Evolutionary conservation across 2,797 vertebrate species (phyloP), one percentile per base, ranked within the genome.

Genomic region (Acanthurus lineatus): DNA sequence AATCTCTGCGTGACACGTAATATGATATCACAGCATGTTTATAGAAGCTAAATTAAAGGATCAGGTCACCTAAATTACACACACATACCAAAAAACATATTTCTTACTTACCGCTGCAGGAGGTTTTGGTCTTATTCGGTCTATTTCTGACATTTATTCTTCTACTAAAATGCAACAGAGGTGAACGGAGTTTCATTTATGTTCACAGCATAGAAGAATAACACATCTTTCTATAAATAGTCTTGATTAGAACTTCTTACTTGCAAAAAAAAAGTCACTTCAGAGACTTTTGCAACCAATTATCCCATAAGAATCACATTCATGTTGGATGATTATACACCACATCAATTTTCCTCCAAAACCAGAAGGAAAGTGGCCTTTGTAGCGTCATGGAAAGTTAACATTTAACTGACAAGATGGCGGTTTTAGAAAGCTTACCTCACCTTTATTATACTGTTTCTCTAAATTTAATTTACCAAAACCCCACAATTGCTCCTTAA

Each of bases 21-120:
- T 65, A 73, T 79, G 47, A 82, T 75, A 66, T 66, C 47, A 11
- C 49, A 20, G 7, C 22, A 2, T 59, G 69, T 78, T 86, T 73
- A 40, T 51, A 54, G 7, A 68, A 68, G 62, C 28, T 32, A 25
- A 63, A 58, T 64, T 54, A 67, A 80, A 78, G 35, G 61, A 61
- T 40, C 51, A 11, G 51, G 20, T 64, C 8, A 32, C 45, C 1
- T 1, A 47, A 70, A 76, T 53, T 51, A 77, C 9, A 47, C 42
- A 75, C n/a, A 60, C 5, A 47, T 32, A 42, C 42, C 5, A 35
- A 35, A 35, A 35, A 35, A 35, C 32, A 35, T 35, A 35, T 35
- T 35, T 35, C 32, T 35, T 35, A 35, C 32, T 35, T 35, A 35
- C 32, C 1, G 5, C 6, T 11, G 16, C 52, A 47, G 3, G 53